Conservation (phyloP, 2,888 invertebrate genomes). For the Lasioglossum lativentre region DNA sequence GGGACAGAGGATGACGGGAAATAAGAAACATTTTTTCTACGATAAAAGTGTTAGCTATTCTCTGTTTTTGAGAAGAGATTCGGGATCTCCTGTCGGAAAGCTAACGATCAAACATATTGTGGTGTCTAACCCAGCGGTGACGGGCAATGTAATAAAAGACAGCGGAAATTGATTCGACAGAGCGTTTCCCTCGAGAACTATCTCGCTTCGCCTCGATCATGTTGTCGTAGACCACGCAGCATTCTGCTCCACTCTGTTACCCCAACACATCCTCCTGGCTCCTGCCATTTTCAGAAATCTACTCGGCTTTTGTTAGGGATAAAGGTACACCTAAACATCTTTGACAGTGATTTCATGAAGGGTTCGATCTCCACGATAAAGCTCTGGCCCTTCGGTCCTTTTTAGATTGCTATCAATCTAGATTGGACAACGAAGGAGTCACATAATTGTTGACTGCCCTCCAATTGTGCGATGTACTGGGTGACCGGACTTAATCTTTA, state of each 20-base stretch:
- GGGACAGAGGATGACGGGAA: not conserved
- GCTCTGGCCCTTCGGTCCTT: constrained; percentile 45
- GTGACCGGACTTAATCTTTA: not conserved
- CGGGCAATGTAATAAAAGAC: constrained; percentile 44
- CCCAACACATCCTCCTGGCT: constrained; percentile 9
- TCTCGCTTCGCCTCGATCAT: constrained; percentile 54
- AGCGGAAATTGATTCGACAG: constrained; percentile 58
- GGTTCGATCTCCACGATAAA: constrained; percentile 39
- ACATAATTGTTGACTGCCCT: not conserved
- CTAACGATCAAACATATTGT: constrained; percentile 40
- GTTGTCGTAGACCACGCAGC: constrained; percentile 50
- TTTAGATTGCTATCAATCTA: constrained; percentile 44
- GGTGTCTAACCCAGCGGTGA: constrained; percentile 13
- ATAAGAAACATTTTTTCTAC: not conserved
- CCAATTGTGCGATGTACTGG: not conserved
- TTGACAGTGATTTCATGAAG: constrained; percentile 38
- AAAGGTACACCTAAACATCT: constrained; percentile 29
- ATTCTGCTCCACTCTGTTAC: constrained; percentile 30
- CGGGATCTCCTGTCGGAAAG: constrained; percentile 8
- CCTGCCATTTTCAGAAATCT: constrained; percentile 51
- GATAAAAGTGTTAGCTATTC: not conserved
- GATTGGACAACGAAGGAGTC: constrained; percentile 59
- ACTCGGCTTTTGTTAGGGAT: constrained; percentile 24
- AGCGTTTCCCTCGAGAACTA: constrained; percentile 42
- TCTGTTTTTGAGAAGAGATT: not conserved